These are phyloP conservation scores for Hyperoplus lanceolatus DNA, from an alignment of 2,797 vertebrate species.

Conservation along the genomic window DNA sequence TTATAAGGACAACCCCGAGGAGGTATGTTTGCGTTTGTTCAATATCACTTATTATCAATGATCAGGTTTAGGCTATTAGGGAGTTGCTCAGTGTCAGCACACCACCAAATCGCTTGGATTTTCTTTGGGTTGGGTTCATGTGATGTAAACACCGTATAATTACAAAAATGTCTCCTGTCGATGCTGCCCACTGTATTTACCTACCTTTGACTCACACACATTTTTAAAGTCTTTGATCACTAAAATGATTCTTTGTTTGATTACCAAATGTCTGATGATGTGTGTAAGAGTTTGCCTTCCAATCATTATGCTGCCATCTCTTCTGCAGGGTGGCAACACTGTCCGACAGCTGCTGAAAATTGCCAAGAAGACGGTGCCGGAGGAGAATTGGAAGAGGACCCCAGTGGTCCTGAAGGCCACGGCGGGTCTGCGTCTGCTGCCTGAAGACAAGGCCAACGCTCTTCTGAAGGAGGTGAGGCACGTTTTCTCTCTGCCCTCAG, in stretches of 20 bases:
- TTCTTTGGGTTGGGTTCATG: constrained; percentile 65
- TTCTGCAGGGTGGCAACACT: constrained; percentile 90
- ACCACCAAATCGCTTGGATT: constrained; percentile 60
- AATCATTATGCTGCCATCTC: not conserved
- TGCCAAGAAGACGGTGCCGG: constrained; percentile 92
- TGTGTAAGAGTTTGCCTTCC: no score
- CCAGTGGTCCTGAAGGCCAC: constrained; percentile 97
- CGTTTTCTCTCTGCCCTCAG: constrained; percentile 73
- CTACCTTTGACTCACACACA: constrained; percentile 11
- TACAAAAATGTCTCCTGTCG: constrained; percentile 54
- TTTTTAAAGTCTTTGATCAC: constrained; percentile 29
- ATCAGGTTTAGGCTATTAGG: constrained; percentile 44
- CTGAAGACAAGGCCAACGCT: constrained; percentile 90
- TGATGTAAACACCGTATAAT: constrained; percentile 69
- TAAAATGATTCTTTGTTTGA: constrained; percentile 4
- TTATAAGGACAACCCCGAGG: constrained; percentile 92
- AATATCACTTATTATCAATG: constrained; percentile 52
- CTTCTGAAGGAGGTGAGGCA: constrained; percentile 91
- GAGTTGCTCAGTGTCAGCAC: constrained; percentile 56
- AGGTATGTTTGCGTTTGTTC: constrained; percentile 85
- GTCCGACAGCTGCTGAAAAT: constrained; percentile 91
- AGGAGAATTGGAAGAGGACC: constrained; percentile 92
- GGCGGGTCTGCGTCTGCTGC: constrained; percentile 93
- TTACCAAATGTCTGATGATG: constrained; percentile 4
- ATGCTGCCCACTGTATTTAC: constrained; percentile 40